Base-by-base conservation (phyloP, 2,888 invertebrate genomes). In the Stegana nigrithorax region DNA sequence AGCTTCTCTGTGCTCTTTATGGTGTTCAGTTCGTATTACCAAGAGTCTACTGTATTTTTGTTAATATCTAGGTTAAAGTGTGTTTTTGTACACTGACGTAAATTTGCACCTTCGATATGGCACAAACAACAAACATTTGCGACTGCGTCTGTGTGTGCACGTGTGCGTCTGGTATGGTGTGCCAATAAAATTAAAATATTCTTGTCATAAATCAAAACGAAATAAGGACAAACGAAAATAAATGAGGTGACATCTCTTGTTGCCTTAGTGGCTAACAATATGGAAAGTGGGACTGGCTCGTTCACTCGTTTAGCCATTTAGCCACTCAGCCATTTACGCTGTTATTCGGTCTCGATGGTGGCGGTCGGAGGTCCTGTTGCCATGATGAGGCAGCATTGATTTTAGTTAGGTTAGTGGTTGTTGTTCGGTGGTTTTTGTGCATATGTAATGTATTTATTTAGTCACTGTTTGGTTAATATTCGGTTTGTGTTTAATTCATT, bases 131-230 rank as follows among this genome's bases (percentile, higher is more conserved):
- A 14, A 25, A 7, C 27, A 26, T 14, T n/a, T 17, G 27, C 25
- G 27, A 21, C 51, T 53, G 60, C 42, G 39, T 53, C 19, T 51
- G 25, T 14, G 42, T 26, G 23, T 26, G 45, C 36, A 27, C 26
- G 51, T 12, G 56, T 39, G 39, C 17, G 39, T 39, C 4, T 39
- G 39, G 39, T 39, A 17, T 39, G 39, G 60, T 61, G 66, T 72
- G 71, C 67, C 73, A 69, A 71, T 73, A 69, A 75, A 73, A 71
- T 77, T 75, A 68, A 72, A 73, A 77, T 70, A 72, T 69, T 75
- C 71, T 69, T 59, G 64, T 67, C 74, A 71, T 80, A 75, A 72
- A 80, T 80, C 73, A 78, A 78, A 72, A 67, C 53, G 45, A 68
- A 78, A 78, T 68, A 71, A 68, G 79, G 68, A 60, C 77, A 78